Evolutionary conservation across 2,888 invertebrate genomes (phyloP), one percentile per base, ranked within the genome.

Genomic region (Schizotus pectinicornis): DNA sequence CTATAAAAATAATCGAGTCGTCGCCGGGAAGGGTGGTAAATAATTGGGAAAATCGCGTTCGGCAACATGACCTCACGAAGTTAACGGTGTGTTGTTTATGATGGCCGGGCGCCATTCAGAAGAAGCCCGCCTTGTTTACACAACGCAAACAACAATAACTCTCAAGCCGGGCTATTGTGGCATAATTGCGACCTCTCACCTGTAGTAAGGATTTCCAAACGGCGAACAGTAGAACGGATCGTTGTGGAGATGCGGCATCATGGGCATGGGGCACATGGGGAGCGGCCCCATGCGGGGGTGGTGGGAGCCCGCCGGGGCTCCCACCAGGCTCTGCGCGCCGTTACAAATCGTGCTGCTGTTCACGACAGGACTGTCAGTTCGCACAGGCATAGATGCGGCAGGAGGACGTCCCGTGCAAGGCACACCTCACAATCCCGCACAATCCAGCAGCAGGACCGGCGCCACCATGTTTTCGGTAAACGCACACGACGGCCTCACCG

Each of bases 181-280:
- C 12, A 39, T 8, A 11, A 8, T 11, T 12, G 43, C 22, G 22
- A 22, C 22, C 7, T 47, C 71, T 80, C 78, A 85, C 85, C 85
- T 85, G 80, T 82, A 84, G 71, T 84, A 84, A 9, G 83, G 83
- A 52, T 81, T 81, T 51, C 83, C 84, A 63, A 85, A 85, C 1
- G 85, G 85, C 41, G 84, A 82, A 66, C 84, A 84, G 76, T 84
- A 85, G 74, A 85, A 85, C 0, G 84, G 84, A 67, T 85, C 84
- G 66, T 80, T 79, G 73, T 82, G 82, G 69, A 82, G 77, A 64
- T 81, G 82, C 32, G 69, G 68, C 45, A 67, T 60, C 60, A 67
- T 63, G 49, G 74, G 74, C 60, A 67, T 63, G 49, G 74, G 74
- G 61, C 74, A 75, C 74, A 77, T 73, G 65, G 72, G 72, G 53